Base-by-base conservation (phyloP, 2,113 vertebrate genomes). In the Charina bottae region DNA sequence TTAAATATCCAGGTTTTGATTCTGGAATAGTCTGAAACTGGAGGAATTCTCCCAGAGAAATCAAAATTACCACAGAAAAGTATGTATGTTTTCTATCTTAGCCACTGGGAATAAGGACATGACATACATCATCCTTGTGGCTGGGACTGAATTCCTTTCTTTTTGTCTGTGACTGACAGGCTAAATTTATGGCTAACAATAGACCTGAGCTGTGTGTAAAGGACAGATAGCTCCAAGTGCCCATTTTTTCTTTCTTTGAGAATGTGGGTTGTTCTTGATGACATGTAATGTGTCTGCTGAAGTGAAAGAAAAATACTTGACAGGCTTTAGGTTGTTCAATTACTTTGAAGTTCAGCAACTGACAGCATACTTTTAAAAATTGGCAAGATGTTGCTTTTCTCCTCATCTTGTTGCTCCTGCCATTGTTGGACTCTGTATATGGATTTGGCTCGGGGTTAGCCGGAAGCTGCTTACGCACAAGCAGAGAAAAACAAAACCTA, bases 1-100 rank as follows among this genome's bases (percentile, higher is more conserved):
- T 88, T 28, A 26, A 42, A 23, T 24, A 10, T 62, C 11, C 8
- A 90, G 42, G 8, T 23, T 62, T 90, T 85, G 2, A 60, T 90
- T 33, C 56, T 37, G 5, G 28, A 85, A 56, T 19, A 93, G 95
- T 92, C 90, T 24, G 90, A 85, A 49, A 87, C 87, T 83, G 42
- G 54, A 68, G 55, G 88, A 89, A 55, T 17, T 92, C 62, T 95
- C 93, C 87, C 21, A 92, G 64, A 92, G 33, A 56, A 93, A 84
- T 93, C 93, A 13, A 28, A 90, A 90, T 89, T 86, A 91, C 23
- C 28, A 1, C 83, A 56, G 54, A 92, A 88, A 93, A 93, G 56
- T 15, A 49, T 60, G 42, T 13, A 23, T 92, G 78, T 90, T 94
- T 90, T 93, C 7, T 33, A 58, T 86, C 87, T 83, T 94, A 56